Evolutionary conservation across 53 echinoderm and acorn worm genomes (phyloP).

Genomic region (Hippasteria phrygiana): DNA sequence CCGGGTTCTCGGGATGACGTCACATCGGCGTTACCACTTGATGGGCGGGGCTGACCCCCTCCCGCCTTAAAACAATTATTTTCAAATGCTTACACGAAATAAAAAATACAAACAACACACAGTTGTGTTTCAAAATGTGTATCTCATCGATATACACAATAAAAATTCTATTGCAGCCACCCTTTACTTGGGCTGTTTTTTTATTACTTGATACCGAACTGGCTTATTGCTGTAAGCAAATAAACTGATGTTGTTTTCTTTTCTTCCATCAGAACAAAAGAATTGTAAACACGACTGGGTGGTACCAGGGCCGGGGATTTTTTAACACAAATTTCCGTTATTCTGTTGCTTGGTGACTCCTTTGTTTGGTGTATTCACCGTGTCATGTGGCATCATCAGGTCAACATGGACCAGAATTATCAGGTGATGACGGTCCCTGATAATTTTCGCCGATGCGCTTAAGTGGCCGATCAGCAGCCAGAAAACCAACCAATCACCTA

Average conservation of each 20-base stretch:
- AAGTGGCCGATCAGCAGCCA: constrained; percentile 11
- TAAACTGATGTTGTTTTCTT: background rate
- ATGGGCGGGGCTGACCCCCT: no score
- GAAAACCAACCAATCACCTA: constrained; percentile 41
- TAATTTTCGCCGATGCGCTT: constrained; percentile 35
- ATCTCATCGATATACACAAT: no score
- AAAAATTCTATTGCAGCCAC: no score
- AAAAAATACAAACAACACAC: no score
- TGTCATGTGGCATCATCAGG: background rate
- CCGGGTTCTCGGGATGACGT: no score
- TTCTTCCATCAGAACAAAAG: background rate
- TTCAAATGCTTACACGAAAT: no score
- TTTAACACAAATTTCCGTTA: background rate
- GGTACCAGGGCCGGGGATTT: background rate
- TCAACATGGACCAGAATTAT: constrained; percentile 29
- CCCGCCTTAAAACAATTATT: no score
- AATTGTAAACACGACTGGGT: background rate
- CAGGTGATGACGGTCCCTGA: constrained; percentile 51
- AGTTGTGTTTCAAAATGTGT: no score
- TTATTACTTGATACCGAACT: no score
- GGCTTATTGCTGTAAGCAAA: no score
- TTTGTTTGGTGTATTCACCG: constrained; percentile 34
- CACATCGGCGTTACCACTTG: no score
- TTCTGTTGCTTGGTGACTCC: background rate
- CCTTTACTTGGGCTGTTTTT: no score